Conservation (phyloP, 2,797 vertebrate species). For the Diplodus sargus region DNA sequence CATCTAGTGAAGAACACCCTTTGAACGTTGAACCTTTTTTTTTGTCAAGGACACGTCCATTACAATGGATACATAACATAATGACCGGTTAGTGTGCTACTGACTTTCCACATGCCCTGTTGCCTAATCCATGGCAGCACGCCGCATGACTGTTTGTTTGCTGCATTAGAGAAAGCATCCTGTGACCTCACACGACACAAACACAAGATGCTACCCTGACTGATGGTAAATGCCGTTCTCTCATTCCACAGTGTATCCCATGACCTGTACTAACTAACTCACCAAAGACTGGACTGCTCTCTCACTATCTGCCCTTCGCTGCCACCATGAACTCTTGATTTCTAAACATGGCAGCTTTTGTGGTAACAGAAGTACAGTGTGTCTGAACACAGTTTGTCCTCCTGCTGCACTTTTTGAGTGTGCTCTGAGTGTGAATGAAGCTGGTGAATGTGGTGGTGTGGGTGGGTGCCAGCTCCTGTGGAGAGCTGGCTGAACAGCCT, state of each 20-base stretch:
- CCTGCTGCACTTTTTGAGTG: constrained; percentile 4
- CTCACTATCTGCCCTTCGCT: neutral
- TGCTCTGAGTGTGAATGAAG: constrained; percentile 51
- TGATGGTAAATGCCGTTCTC: constrained; percentile 3
- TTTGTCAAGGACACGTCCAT: neutral
- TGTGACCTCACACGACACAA: constrained; percentile 37
- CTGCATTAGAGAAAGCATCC: constrained; percentile 18
- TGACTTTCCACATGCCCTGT: constrained; percentile 28
- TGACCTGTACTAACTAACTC: constrained; percentile 5
- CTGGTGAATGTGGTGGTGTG: constrained; percentile 15
- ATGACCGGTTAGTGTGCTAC: neutral
- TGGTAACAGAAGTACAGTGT: neutral
- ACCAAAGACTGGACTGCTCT: neutral
- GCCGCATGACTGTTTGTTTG: constrained; percentile 25
- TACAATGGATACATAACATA: neutral
- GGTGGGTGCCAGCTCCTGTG: constrained; percentile 17
- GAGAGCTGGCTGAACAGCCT: constrained; percentile 32
- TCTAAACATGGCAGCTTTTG: neutral
- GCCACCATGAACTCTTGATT: neutral
- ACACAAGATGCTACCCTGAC: constrained; percentile 30
- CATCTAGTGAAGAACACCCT: constrained; percentile 1
- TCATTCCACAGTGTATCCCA: neutral
- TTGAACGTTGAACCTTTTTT: constrained; percentile 12
- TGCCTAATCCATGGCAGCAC: constrained; percentile 14
- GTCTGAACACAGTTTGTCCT: neutral